Percentiles rank a stretch among this genome's conserved stretches.
phyloP scores from a whole-genome alignment of 2,797 vertebrate species.

The Salarias fasciatus region DNA sequence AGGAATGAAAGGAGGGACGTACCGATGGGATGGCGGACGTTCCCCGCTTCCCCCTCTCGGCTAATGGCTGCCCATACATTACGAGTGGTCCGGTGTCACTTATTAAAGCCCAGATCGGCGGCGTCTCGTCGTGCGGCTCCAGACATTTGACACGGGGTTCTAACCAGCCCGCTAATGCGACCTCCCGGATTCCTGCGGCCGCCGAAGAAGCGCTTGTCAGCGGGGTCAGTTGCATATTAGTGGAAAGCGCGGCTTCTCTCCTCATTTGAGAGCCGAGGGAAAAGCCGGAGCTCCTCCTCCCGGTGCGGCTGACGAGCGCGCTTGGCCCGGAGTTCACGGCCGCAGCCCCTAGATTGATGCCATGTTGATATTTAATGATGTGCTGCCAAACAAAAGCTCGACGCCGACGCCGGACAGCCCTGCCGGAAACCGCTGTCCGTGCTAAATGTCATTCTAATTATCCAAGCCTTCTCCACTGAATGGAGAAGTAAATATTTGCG shows the following conservation, averaged over 20 bases:
- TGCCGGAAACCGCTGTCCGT: constrained; percentile 39
- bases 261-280: constrained; percentile 61
- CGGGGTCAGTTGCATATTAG: constrained; percentile 62
- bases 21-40: constrained; percentile 44
- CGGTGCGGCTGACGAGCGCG: constrained; percentile 67
- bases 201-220: constrained; percentile 41
- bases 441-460: constrained; percentile 86
- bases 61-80: constrained; percentile 59
- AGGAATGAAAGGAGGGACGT: constrained; percentile 39
- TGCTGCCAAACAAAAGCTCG: constrained; percentile 56
- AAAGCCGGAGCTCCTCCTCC: constrained; percentile 37
- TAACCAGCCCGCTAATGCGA: constrained; percentile 63
- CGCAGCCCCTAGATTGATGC: constrained; percentile 68
- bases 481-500: constrained; percentile 78
- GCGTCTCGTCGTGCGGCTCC: constrained; percentile 19
- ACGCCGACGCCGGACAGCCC: constrained; percentile 39
- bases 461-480: constrained; percentile 54
- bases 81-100: constrained; percentile 51
- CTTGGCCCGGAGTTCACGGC: constrained; percentile 72
- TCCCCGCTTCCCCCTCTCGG: constrained; percentile 24
- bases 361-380: constrained; percentile 85
- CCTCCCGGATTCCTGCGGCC: constrained; percentile 40
- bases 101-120: constrained; percentile 55
- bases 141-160: constrained; percentile 57
- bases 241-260: constrained; percentile 36